Evolutionary conservation across 2,113 vertebrate genomes (phyloP), one percentile per base, ranked within the genome.

Genomic region (Equus quagga): DNA sequence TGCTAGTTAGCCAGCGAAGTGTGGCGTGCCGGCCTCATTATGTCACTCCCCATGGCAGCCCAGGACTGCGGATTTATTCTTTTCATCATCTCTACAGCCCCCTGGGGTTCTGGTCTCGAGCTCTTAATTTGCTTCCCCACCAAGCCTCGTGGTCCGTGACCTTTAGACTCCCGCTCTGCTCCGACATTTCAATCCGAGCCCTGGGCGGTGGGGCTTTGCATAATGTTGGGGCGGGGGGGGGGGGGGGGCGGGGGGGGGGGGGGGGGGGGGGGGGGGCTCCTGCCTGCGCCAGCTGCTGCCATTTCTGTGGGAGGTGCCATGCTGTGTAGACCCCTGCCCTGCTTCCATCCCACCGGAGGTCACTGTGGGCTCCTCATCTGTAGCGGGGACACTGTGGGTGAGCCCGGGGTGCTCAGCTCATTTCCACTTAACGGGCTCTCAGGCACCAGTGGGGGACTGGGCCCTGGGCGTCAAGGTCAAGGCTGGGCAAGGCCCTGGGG

Each of bases 61-160:
- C 2, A 0, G 69, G 60, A 14, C 33, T 72, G 62, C 0, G 1
- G 58, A 11, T 80, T 83, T 65, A 64, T 92, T 80, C 72, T 70
- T 92, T 49, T 88, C 76, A 70, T 87, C 64, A 46, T 92, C 69
- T 95, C 88, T 6, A 1, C 36, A 28, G 67, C 44, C 90, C 86
- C 89, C 69, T 33, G 15, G 90, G 92, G 83, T 14, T 83, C 84
- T 28, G 78, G 69, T 24, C 89, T 82, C 19, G 0, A 95, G 96
- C 96, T 94, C 93, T 94, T 94, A 46, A 91, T 96, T 95, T 91
- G 94, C 95, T 93, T 88, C 33, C 73, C 81, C 21, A 81, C 95
- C 18, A 21, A 70, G 85, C 78, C 33, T 67, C 0, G 0, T 3
- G 78, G 83, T 75, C 54, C 0, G 0, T 97, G 97, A 93, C 95